Evolutionary conservation across 2,888 invertebrate species (phyloP).

Genomic region (Agyllia agylla): DNA sequence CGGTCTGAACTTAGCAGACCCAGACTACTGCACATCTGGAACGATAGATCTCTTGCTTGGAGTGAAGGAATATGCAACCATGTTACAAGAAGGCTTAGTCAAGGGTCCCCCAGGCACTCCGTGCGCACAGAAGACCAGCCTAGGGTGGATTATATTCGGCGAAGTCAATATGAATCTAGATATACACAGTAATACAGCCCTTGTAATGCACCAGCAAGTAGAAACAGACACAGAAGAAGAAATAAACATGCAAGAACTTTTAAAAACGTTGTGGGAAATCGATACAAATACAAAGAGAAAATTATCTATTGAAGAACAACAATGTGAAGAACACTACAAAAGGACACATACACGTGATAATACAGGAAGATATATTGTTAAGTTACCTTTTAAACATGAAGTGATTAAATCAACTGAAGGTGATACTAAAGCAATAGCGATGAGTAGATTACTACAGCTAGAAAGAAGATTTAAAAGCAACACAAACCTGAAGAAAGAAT

Average conservation of each 20-base stretch:
- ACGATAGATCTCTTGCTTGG: neutral
- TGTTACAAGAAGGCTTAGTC: neutral
- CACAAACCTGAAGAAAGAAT: too few relatives aligned
- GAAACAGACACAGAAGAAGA: neutral
- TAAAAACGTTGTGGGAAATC: neutral
- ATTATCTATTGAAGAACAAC: neutral
- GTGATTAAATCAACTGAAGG: neutral
- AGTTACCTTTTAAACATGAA: neutral
- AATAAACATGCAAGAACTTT: neutral
- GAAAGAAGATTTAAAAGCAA: neutral
- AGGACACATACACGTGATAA: neutral
- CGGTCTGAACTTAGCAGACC: neutral
- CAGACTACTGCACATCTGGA: neutral
- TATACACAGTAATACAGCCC: neutral
- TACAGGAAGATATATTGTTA: neutral
- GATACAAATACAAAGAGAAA: neutral
- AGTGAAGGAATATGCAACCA: neutral
- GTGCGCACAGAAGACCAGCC: neutral
- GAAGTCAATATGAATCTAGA: neutral
- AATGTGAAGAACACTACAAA: neutral
- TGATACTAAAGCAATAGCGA: neutral
- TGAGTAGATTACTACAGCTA: neutral
- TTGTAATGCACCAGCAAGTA: neutral
- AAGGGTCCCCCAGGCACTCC: slow-evolving; percentile 10
- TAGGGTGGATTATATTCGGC: neutral